These are phyloP conservation scores for Callipepla squamata DNA, from an alignment of 2,113 vertebrate genomes.

Conservation along the genomic window DNA sequence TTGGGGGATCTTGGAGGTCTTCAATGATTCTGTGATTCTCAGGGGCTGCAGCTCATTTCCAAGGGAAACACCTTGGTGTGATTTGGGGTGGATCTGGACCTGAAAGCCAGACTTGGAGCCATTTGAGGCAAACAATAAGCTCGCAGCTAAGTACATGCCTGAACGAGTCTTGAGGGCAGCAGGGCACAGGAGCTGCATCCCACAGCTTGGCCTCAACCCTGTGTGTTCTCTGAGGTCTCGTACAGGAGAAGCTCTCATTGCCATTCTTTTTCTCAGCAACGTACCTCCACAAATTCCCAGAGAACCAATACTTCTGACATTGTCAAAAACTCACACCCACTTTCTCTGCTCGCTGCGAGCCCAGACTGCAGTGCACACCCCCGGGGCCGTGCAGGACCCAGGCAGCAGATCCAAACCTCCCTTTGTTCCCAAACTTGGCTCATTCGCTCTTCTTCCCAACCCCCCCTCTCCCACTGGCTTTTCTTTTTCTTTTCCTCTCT, in stretches of 20 bases:
- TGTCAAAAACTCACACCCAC: accelerated
- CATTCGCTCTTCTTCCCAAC: neutral
- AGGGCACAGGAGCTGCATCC: neutral
- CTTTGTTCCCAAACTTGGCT: slow-evolving; percentile 72
- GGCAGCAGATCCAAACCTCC: slow-evolving; percentile 47
- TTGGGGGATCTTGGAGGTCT: no score
- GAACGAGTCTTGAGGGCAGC: neutral
- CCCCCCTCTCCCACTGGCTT: no score
- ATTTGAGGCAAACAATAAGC: neutral
- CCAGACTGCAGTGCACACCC: neutral
- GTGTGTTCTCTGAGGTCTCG: neutral
- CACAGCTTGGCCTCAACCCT: accelerated
- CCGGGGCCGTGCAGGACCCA: neutral
- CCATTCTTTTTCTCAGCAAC: accelerated
- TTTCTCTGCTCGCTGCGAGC: accelerated
- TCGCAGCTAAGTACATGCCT: neutral
- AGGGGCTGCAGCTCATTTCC: neutral
- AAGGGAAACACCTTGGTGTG: accelerated
- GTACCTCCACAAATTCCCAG: neutral
- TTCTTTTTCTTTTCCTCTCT: neutral
- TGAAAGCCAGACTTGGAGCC: neutral
- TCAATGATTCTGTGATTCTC: neutral
- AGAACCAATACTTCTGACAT: neutral
- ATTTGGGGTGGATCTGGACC: neutral
- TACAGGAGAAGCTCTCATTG: accelerated